A percentile compares a stretch with the other conserved stretches of the same genome.
Conservation (phyloP, 2,797 vertebrate species). For the Lerista edwardsae region DNA sequence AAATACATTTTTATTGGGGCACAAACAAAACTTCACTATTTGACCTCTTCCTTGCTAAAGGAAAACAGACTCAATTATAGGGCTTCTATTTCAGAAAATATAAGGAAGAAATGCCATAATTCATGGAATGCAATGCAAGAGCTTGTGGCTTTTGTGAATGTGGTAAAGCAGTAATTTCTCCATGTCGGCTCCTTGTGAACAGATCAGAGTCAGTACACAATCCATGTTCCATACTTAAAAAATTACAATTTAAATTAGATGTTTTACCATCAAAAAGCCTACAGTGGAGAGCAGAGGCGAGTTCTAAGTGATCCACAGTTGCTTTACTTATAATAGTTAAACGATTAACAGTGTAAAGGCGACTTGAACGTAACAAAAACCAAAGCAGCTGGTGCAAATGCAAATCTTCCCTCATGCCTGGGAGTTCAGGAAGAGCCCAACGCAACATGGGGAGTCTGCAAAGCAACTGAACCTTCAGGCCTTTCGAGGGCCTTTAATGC, state of each 20-base stretch:
- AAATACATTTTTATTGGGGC: not conserved
- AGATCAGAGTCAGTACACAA: conserved; percentile 1
- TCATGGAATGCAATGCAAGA: conserved; percentile 1
- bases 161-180: not conserved
- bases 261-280: conserved; percentile 52
- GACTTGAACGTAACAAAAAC: too few species aligned
- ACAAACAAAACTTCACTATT: not conserved
- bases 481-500: not conserved
- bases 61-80: not conserved
- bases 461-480: not conserved
- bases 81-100: not conserved
- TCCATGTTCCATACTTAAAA: conserved; percentile 27
- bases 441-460: not conserved
- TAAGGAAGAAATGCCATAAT: conserved; percentile 4
- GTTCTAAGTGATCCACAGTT: not conserved
- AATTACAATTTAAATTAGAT: conserved; percentile 41
- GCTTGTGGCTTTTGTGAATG: conserved; percentile 24
- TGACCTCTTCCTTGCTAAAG: not conserved
- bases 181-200: not conserved
- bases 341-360: conserved; percentile 49
- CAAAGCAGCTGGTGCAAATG: too few species aligned
- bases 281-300: conserved; percentile 28
- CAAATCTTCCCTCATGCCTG: too few species aligned
- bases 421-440: conserved; percentile 21
- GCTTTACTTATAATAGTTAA: too few species aligned